Evolutionary conservation across 35 echinoderm and acorn worm genomes (phyloP).

Genomic region (Diadema setosum): DNA sequence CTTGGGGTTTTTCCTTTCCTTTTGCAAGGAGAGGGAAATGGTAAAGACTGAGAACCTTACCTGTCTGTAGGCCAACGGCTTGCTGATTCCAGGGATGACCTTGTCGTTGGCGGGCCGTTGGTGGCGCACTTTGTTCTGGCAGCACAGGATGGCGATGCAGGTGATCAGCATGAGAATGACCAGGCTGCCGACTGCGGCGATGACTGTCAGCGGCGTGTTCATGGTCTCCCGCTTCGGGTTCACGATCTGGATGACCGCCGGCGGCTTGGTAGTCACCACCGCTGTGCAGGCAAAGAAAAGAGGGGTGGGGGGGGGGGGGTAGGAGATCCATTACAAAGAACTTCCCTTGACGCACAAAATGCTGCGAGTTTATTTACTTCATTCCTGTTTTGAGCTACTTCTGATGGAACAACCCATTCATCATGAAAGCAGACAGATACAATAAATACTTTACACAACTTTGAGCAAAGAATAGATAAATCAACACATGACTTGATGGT

Average conservation of each 20-base stretch:
- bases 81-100: constrained; percentile 27
- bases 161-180: not conserved
- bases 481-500: no score
- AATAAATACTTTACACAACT: no score
- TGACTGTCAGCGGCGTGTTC: not conserved
- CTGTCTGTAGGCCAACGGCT: constrained; percentile 35
- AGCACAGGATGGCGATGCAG: constrained; percentile 26
- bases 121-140: constrained; percentile 22
- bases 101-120: not conserved
- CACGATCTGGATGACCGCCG: not conserved
- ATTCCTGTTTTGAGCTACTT: no score
- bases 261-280: not conserved
- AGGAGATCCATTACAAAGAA: not conserved
- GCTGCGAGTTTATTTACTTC: no score
- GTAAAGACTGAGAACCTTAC: not conserved
- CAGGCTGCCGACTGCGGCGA: not conserved
- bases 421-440: no score
- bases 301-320: not conserved
- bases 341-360: no score
- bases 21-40: not conserved
- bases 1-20: not conserved
- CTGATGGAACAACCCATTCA: no score
- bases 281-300: no score
- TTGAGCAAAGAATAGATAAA: no score
- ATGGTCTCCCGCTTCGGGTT: not conserved